A percentile compares a stretch with the other conserved stretches of the same genome.
phyloP scores from a whole-genome alignment of 1,140 invertebrate genomes.

The Leptonema lineaticorne region DNA sequence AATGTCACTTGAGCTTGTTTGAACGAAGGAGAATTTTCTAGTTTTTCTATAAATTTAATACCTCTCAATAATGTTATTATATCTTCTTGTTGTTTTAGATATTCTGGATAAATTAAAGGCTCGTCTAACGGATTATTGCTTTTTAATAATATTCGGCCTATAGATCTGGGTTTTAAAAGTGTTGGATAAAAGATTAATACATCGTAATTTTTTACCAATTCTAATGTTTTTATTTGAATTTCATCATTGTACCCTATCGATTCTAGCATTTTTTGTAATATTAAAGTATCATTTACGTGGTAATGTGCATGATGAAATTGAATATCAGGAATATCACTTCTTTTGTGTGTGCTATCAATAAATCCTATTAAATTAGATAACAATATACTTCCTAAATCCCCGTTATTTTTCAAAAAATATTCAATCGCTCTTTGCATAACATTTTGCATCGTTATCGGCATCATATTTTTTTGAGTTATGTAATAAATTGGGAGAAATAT shows the following conservation, averaged over 20 bases:
- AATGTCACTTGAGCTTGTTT: slow-evolving; percentile 46
- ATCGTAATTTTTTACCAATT: slow-evolving; percentile 47
- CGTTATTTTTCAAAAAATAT: slow-evolving; percentile 41
- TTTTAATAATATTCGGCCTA: slow-evolving; percentile 59
- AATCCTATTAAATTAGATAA: slow-evolving; percentile 46
- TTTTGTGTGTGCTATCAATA: neutral
- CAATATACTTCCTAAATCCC: slow-evolving; percentile 38
- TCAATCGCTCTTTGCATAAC: neutral
- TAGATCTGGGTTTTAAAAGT: slow-evolving; percentile 60
- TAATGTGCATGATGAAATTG: slow-evolving; percentile 44
- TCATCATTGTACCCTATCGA: slow-evolving; percentile 50
- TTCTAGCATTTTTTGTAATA: slow-evolving; percentile 43
- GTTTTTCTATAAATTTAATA: slow-evolving; percentile 52
- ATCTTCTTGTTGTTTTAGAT: slow-evolving; percentile 59
- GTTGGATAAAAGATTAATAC: slow-evolving; percentile 48
- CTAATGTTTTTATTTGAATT: neutral
- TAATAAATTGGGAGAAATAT: slow-evolving; percentile 45
- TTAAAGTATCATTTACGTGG: slow-evolving; percentile 43
- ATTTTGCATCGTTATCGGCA: neutral
- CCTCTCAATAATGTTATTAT: slow-evolving; percentile 57
- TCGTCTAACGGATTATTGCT: slow-evolving; percentile 58
- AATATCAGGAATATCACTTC: neutral
- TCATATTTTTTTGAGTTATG: slow-evolving; percentile 31
- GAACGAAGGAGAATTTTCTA: slow-evolving; percentile 54
- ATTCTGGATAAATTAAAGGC: slow-evolving; percentile 69